These are phyloP conservation scores for Planiliza haematocheilus DNA, from an alignment of 2,113 vertebrate genomes.

Conservation along the genomic window DNA sequence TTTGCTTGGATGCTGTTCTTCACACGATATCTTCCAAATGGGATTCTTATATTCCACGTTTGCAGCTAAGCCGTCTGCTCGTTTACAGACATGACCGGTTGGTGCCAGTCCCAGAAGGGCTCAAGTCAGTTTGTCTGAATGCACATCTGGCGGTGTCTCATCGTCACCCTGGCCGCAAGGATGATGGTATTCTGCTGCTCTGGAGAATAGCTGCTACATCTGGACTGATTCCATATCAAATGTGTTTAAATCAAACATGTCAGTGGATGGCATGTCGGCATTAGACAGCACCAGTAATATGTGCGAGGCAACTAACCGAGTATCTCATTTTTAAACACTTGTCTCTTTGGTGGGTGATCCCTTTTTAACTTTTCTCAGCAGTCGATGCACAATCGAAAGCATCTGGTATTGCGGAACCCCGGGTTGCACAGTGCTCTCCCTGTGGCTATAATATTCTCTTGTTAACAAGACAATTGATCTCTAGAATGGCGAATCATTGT, in stretches of 20 bases:
- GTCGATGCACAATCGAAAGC: neutral
- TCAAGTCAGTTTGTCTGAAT: conserved; percentile 50
- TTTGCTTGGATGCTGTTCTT: conserved; percentile 23
- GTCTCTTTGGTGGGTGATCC: neutral
- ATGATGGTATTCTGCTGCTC: conserved; percentile 32
- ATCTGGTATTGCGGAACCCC: neutral
- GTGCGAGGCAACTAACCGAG: neutral
- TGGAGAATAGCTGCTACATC: conserved; percentile 4
- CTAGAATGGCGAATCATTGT: neutral
- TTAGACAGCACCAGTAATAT: conserved; percentile 6
- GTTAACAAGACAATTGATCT: neutral
- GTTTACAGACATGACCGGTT: conserved; percentile 42
- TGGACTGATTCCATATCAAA: conserved; percentile 23
- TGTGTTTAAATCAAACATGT: conserved; percentile 22
- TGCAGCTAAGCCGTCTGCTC: conserved; percentile 36
- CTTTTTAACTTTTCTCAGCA: neutral
- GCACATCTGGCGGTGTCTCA: conserved; percentile 53
- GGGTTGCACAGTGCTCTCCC: neutral
- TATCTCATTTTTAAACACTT: neutral
- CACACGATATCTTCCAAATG: conserved; percentile 16
- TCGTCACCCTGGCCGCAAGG: conserved; percentile 24
- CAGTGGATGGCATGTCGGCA: conserved; percentile 4
- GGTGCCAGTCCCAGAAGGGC: conserved; percentile 55
- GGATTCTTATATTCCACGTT: conserved; percentile 24
- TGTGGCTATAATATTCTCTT: neutral